Conservation (phyloP, 2,888 invertebrate species). For the Parelbella ahira region DNA sequence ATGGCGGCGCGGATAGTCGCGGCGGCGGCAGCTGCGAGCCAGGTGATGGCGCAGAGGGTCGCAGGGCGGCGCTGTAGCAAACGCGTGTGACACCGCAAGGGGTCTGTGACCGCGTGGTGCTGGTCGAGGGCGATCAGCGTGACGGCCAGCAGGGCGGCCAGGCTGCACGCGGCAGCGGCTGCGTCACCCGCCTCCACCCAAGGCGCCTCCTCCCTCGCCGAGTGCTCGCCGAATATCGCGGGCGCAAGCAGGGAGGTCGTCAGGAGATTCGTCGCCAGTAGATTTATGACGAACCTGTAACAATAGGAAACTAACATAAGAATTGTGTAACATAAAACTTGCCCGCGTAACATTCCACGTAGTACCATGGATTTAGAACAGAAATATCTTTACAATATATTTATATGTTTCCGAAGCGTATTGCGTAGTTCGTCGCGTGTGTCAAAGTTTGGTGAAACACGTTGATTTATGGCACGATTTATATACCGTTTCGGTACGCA, state of each 20-base stretch:
- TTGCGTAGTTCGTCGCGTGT: background rate
- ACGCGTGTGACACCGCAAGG: constrained; percentile 73
- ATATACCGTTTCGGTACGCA: constrained; percentile 16
- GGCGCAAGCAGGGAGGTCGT: constrained; percentile 73
- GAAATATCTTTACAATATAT: too few species aligned
- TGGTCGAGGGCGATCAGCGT: constrained; percentile 76
- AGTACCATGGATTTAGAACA: too few species aligned
- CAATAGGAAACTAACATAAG: constrained; percentile 36
- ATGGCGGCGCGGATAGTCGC: constrained; percentile 58
- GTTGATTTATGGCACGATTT: constrained; percentile 9
- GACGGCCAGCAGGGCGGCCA: constrained; percentile 60
- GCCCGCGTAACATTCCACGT: too few species aligned
- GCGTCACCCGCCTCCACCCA: constrained; percentile 80
- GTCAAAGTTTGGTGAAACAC: constrained; percentile 4
- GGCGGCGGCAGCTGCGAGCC: constrained; percentile 70
- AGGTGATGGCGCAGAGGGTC: constrained; percentile 75
- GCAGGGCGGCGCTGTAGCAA: constrained; percentile 66
- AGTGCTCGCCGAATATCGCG: constrained; percentile 78
- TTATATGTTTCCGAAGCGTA: constrained; percentile 3
- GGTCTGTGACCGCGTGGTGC: constrained; percentile 77
- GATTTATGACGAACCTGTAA: constrained; percentile 84
- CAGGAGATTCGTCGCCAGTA: constrained; percentile 71
- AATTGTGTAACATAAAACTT: too few species aligned
- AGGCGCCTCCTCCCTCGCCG: constrained; percentile 82
- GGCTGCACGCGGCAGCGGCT: constrained; percentile 60